Evolutionary conservation across 2,797 vertebrate genomes (phyloP).

Genomic region (Coluber constrictor): DNA sequence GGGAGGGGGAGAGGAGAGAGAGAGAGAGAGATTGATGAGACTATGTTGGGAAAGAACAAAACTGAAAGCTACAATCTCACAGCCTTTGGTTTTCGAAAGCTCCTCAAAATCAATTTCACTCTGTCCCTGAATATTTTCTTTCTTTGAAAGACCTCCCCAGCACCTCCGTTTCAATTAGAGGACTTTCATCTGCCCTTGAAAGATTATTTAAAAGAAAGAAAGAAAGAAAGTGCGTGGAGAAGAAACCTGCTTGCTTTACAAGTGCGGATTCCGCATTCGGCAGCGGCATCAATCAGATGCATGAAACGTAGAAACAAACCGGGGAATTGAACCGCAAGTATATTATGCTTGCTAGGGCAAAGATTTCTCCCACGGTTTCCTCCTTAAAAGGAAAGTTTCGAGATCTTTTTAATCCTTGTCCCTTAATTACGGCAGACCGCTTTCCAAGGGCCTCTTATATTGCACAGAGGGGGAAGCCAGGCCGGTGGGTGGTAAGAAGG

Average conservation of each 20-base stretch:
- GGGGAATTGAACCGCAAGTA: background rate
- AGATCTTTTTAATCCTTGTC: background rate
- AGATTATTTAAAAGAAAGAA: background rate
- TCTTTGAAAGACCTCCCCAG: background rate
- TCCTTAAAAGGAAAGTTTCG: background rate
- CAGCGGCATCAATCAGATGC: background rate
- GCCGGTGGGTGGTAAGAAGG: constrained; percentile 3
- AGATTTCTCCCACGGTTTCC: background rate
- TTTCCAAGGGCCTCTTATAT: constrained; percentile 26
- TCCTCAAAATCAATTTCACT: background rate
- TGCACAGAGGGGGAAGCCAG: constrained; percentile 7
- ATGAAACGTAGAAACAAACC: background rate
- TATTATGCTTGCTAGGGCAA: background rate
- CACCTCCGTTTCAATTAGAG: background rate
- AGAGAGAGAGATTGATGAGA: background rate
- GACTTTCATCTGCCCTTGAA: background rate
- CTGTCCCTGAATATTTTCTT: background rate
- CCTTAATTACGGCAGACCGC: constrained; percentile 14
- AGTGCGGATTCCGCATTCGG: background rate
- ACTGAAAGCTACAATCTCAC: background rate
- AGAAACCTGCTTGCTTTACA: background rate
- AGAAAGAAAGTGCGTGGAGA: rapidly evolving
- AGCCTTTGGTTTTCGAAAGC: background rate
- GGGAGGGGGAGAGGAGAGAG: background rate
- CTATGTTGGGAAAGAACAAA: background rate